Evolutionary conservation across 2,113 vertebrate species (phyloP).

Genomic region (Phaethornis superciliosus): DNA sequence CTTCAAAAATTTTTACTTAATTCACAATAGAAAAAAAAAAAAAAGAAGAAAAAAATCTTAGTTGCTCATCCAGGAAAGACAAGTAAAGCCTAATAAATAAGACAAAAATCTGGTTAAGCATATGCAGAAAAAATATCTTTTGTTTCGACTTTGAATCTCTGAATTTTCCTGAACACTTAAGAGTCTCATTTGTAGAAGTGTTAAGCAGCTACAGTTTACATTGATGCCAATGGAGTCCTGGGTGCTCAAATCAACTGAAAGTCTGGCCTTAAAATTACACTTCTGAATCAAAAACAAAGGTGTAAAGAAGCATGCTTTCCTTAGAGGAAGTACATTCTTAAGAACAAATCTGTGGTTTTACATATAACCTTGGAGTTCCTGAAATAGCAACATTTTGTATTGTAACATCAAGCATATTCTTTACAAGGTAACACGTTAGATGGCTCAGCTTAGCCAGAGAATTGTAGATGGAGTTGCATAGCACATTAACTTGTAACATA

Average conservation of each 20-base stretch:
- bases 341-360: neutral
- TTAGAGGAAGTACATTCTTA: neutral
- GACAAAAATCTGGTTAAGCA: neutral
- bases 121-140: neutral
- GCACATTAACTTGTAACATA: neutral
- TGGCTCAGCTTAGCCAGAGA: neutral
- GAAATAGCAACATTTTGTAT: neutral
- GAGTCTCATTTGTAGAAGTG: neutral
- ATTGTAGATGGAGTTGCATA: neutral
- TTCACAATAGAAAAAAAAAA: neutral
- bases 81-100: neutral
- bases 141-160: neutral
- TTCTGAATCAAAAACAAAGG: neutral
- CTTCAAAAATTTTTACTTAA: slow-evolving; percentile 29
- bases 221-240: neutral
- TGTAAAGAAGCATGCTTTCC: neutral
- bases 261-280: neutral
- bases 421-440: neutral
- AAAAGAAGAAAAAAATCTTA: neutral
- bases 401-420: neutral
- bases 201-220: neutral
- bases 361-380: neutral
- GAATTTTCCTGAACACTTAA: neutral
- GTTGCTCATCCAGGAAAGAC: neutral
- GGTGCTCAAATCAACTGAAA: neutral